A percentile compares a stretch with the other conserved stretches of the same genome.
These are phyloP conservation scores for Neogale vison DNA, from an alignment of 2,113 vertebrate genomes.

Conservation along the genomic window DNA sequence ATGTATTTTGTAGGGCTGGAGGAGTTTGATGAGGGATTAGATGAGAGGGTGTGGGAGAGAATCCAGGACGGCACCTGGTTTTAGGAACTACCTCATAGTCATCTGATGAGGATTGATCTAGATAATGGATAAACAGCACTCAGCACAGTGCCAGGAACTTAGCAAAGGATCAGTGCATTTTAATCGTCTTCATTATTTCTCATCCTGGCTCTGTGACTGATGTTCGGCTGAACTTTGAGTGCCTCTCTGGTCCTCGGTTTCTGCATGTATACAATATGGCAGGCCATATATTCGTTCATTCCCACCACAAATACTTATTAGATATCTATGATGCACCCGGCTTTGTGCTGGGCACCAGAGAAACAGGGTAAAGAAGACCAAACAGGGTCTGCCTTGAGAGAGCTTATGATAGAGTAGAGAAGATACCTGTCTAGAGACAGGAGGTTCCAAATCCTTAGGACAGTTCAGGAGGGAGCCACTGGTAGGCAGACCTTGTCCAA, in stretches of 20 bases:
- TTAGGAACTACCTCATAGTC: neutral
- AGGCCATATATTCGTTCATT: neutral
- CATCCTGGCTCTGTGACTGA: neutral
- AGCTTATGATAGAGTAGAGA: neutral
- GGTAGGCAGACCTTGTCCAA: neutral
- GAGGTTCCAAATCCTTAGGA: neutral
- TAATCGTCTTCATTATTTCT: neutral
- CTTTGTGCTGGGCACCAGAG: neutral
- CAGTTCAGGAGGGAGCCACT: neutral
- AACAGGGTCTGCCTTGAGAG: neutral
- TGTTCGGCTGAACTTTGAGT: neutral
- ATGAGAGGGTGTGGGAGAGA: neutral
- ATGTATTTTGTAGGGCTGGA: neutral
- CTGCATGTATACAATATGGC: neutral
- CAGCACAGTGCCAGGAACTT: neutral
- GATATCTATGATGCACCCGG: neutral
- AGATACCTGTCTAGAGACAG: neutral
- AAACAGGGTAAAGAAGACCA: neutral
- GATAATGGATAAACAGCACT: neutral
- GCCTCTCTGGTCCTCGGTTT: neutral
- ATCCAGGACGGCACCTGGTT: neutral
- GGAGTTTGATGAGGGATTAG: neutral
- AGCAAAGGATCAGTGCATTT: neutral
- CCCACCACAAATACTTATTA: neutral
- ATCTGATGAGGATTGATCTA: slow-evolving; percentile 1